A percentile compares a stretch with the other conserved stretches of the same genome.
These are phyloP conservation scores for Canis aureus DNA, from an alignment of 2,113 vertebrate species.

Conservation along the genomic window DNA sequence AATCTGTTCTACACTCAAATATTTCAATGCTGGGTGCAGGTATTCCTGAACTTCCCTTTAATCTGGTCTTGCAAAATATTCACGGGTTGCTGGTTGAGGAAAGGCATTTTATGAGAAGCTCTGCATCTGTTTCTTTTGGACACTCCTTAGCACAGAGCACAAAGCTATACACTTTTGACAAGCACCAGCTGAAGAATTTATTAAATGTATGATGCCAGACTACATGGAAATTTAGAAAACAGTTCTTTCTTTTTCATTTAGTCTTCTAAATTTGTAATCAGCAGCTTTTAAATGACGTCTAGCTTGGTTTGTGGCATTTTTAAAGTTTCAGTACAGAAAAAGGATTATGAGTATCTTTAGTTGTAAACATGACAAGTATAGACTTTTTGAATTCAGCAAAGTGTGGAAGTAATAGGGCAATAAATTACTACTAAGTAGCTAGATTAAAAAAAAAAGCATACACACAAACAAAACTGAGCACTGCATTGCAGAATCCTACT, in stretches of 20 bases:
- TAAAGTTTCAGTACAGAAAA: slow-evolving; percentile 76
- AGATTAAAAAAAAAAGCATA: slow-evolving; percentile 38
- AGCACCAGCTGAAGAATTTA: background rate
- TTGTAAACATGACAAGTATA: slow-evolving; percentile 66
- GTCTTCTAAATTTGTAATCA: background rate
- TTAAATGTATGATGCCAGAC: background rate
- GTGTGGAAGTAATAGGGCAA: slow-evolving; percentile 54
- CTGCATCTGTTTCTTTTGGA: background rate
- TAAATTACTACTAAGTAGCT: slow-evolving; percentile 66
- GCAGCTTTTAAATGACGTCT: background rate
- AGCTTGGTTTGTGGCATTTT: slow-evolving; percentile 21
- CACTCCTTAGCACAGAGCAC: rapidly evolving
- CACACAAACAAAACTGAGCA: slow-evolving; percentile 45
- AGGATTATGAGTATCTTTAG: slow-evolving; percentile 57
- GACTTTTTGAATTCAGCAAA: slow-evolving; percentile 67
- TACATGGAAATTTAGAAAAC: background rate
- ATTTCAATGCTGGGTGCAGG: background rate
- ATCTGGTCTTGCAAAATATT: background rate
- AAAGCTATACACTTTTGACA: no score
- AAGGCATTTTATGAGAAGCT: background rate
- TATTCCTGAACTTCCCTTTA: background rate
- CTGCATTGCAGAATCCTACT: slow-evolving; percentile 12
- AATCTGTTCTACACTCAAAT: background rate
- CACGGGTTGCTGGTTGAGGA: background rate
- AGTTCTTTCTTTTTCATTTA: background rate